Evolutionary conservation across 2,797 vertebrate species (phyloP).

Genomic region (Megaceryle alcyon): DNA sequence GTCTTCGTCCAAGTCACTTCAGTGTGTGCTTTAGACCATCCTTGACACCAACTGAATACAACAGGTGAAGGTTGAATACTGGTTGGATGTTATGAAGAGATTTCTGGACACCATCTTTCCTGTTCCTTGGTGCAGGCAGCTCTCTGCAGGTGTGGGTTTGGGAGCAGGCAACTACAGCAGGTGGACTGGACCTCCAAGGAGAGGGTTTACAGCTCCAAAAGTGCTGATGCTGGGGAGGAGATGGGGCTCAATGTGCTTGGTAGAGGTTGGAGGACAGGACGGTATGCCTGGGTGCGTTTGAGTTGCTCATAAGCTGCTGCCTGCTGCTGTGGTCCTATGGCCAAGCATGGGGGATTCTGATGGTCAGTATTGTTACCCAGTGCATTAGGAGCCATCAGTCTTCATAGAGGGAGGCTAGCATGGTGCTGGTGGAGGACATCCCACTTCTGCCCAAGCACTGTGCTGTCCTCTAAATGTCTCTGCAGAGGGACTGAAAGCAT

Average conservation of each 20-base stretch:
- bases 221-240: not conserved
- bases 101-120: not conserved
- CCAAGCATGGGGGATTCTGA: not conserved
- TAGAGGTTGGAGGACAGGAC: not conserved
- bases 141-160: not conserved
- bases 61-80: not conserved
- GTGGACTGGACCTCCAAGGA: not conserved
- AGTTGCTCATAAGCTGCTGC: not conserved
- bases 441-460: rapidly evolving
- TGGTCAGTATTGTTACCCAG: not conserved
- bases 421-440: not conserved
- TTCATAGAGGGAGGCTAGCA: not conserved
- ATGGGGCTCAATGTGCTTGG: not conserved
- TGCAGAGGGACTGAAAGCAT: not conserved
- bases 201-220: not conserved
- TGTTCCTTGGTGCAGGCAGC: not conserved
- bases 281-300: not conserved
- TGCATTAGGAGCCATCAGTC: rapidly evolving
- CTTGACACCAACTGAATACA: not conserved
- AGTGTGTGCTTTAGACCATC: not conserved
- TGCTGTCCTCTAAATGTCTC: not conserved
- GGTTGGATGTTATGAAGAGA: not conserved
- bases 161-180: not conserved
- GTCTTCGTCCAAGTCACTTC: not conserved
- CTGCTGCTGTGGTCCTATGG: not conserved